Conservation (phyloP, 2,113 vertebrate species). For the human (Homo sapiens) region DNA sequence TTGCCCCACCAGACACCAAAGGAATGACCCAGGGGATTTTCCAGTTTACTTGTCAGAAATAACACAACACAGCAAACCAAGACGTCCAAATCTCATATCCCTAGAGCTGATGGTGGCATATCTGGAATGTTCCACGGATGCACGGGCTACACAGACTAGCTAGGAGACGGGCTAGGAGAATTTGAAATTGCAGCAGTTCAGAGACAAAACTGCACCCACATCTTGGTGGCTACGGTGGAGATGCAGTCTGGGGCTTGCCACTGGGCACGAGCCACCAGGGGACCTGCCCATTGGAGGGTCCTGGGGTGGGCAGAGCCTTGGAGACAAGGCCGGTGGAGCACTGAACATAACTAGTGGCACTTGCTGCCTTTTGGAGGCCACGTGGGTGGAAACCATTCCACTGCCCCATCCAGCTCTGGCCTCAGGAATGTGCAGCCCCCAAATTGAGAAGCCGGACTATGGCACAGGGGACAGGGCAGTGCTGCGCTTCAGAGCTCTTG, state of each 20-base stretch:
- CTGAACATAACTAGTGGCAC: background rate
- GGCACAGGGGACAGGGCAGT: background rate
- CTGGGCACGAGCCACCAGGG: background rate
- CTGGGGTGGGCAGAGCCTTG: background rate
- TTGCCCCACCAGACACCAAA: background rate
- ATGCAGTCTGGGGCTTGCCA: background rate
- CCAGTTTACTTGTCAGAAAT: background rate
- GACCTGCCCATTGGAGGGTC: background rate
- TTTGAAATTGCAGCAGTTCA: background rate
- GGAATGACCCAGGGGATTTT: background rate
- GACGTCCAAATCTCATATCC: background rate
- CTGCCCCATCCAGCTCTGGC: background rate
- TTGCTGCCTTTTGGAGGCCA: background rate
- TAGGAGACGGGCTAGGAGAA: background rate
- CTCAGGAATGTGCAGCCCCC: background rate
- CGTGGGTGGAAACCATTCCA: background rate
- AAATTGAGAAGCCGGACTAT: background rate
- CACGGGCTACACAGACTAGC: background rate
- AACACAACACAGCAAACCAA: background rate
- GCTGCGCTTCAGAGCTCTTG: background rate
- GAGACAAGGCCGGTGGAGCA: background rate
- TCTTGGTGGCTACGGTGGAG: background rate
- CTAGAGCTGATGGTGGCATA: rapidly evolving
- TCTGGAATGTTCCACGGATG: background rate
- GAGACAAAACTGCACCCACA: background rate